Evolutionary conservation across 2,113 vertebrate genomes (phyloP).

Genomic region (Pica pica): DNA sequence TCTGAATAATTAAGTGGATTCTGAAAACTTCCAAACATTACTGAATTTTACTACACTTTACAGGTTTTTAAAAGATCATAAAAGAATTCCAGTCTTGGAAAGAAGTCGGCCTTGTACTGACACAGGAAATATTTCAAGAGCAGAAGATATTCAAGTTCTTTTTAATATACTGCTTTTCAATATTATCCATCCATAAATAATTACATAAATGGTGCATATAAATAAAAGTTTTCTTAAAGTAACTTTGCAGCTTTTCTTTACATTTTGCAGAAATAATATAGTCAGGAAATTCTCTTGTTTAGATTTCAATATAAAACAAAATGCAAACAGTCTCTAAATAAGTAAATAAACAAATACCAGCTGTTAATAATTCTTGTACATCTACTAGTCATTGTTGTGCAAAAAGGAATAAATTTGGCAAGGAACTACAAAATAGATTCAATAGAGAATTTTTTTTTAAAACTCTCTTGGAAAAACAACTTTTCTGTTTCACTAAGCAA

Average conservation of each 20-base stretch:
- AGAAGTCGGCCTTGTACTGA: neutral
- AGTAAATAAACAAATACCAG: neutral
- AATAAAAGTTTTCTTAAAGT: neutral
- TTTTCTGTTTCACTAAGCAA: constrained; percentile 3
- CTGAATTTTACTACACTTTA: neutral
- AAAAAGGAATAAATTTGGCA: constrained; percentile 5
- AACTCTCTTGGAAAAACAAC: neutral
- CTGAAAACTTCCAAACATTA: neutral
- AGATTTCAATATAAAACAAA: neutral
- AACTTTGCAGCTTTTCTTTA: neutral
- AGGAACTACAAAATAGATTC: constrained; percentile 17
- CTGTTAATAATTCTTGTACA: constrained; percentile 24
- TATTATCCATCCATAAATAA: neutral
- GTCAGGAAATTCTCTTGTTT: neutral
- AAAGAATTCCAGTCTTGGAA: neutral
- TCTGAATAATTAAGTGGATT: neutral
- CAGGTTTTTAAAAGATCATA: neutral
- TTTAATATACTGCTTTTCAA: neutral
- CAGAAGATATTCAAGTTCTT: neutral
- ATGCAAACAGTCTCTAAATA: neutral
- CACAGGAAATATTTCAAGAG: neutral
- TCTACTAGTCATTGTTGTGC: neutral
- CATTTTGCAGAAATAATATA: neutral
- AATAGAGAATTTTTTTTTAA: neutral
- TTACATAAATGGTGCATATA: neutral